Evolutionary conservation across 2,888 invertebrate species (phyloP), one percentile per base, ranked within the genome.

Genomic region (Venusia cambrica): DNA sequence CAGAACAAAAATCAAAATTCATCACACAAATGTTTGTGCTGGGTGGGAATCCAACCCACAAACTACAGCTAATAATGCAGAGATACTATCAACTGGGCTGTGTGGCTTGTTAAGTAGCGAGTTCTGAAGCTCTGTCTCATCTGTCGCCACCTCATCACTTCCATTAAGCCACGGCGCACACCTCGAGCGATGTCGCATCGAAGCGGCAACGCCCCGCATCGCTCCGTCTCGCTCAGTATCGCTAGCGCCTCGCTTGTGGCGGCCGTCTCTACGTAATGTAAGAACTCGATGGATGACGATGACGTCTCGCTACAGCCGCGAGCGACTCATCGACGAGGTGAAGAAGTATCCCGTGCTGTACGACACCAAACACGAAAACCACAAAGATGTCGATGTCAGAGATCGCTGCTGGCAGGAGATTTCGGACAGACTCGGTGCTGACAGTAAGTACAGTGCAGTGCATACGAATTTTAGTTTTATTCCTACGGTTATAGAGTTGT

Each of bases 351-450:
- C 84, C 1, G 80, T 83, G 46, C 45, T 87, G 41, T 87, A 85
- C 62, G 79, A 87, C 66, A 84, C 84, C 25, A 53, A 70, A 17
- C 76, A 84, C 48, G 84, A 84, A 52, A 68, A 75, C 49, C 84
- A 87, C 40, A 62, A 80, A 9, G 85, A 85, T 48, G 75, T 77
- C 40, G 83, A 81, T 45, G 72, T 73, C 20, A 52, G 84, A 5
- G 87, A 85, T 59, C 73, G 75, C 42, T 81, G 84, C 63, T 87
- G 87, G 87, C 57, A 62, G 12, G 80, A 84, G 52, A 85, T 87
- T 48, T 72, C 84, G 11, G 73, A 71, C 35, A 66, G 71, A 6
- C 65, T 85, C 29, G 78, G 75, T 15, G 76, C 75, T 9, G 80
- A 77, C 57, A 72, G 83, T 83, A 42, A 73, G 74, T 70, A 38